Conservation (phyloP, 2,888 invertebrate genomes). For the Trypoxylon attenuatum region DNA sequence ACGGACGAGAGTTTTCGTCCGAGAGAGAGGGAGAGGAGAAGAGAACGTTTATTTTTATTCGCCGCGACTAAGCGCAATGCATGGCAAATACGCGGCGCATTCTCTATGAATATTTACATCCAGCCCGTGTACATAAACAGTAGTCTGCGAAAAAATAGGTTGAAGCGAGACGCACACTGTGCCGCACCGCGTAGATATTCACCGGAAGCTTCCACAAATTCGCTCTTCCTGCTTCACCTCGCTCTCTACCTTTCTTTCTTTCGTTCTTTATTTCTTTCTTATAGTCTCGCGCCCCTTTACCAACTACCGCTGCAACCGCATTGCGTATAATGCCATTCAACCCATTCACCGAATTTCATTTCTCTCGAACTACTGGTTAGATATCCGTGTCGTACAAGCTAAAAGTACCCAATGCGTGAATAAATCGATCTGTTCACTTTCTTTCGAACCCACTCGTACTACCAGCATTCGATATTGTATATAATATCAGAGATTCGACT, state of each 20-base stretch:
- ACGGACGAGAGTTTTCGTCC: too few species aligned
- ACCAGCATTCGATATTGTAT: too few species aligned
- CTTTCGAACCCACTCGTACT: too few species aligned
- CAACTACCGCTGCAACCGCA: constrained; percentile 40
- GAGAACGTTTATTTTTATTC: constrained; percentile 43
- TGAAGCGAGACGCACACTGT: constrained; percentile 22
- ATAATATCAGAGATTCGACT: too few species aligned
- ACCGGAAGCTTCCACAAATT: constrained; percentile 41
- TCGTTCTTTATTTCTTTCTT: too few species aligned
- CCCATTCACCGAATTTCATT: constrained; percentile 1
- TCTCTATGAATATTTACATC: constrained; percentile 52
- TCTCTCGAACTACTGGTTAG: too few species aligned
- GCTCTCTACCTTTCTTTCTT: too few species aligned
- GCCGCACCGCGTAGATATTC: constrained; percentile 30
- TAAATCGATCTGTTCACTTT: too few species aligned
- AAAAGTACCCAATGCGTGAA: too few species aligned
- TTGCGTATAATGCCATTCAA: constrained; percentile 44
- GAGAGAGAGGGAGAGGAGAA: too few species aligned
- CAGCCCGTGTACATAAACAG: constrained; percentile 42
- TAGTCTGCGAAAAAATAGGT: constrained; percentile 40
- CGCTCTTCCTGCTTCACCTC: constrained; percentile 16
- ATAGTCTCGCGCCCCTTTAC: too few species aligned
- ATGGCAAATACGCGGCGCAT: constrained; percentile 22
- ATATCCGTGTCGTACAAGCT: too few species aligned
- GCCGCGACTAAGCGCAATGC: constrained; percentile 28